These are phyloP conservation scores for Erythrocebus patas DNA, from an alignment of 2,113 vertebrate genomes.

Conservation along the genomic window DNA sequence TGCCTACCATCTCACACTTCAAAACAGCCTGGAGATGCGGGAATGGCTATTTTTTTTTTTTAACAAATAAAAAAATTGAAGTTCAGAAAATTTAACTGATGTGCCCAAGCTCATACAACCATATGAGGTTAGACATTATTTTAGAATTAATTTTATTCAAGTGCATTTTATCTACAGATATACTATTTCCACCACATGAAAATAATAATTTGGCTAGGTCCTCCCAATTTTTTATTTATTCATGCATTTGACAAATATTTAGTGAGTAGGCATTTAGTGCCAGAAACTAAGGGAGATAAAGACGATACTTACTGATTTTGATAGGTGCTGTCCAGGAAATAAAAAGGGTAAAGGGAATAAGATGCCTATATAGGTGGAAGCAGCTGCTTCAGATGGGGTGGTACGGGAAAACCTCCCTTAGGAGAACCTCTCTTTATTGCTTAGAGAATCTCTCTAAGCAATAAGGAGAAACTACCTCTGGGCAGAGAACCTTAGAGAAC, in stretches of 20 bases:
- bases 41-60: not conserved
- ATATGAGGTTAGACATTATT: not conserved
- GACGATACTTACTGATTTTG: not conserved
- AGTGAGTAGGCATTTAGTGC: not conserved
- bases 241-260: not conserved
- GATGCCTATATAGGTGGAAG: not conserved
- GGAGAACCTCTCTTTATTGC: too few species aligned
- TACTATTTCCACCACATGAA: not conserved
- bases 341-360: not conserved
- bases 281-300: not conserved
- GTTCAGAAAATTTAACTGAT: not conserved
- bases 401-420: not conserved
- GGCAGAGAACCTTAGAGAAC: too few species aligned
- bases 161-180: not conserved
- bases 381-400: not conserved
- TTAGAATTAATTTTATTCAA: slow-evolving; percentile 14
- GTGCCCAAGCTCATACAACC: not conserved
- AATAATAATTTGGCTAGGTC: not conserved
- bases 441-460: not conserved
- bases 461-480: not conserved
- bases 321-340: not conserved
- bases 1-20: not conserved
- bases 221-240: not conserved
- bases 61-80: not conserved
- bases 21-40: not conserved